Evolutionary conservation across 2,113 vertebrate species (phyloP), one percentile per base, ranked within the genome.

Genomic region (Echinops telfairi): DNA sequence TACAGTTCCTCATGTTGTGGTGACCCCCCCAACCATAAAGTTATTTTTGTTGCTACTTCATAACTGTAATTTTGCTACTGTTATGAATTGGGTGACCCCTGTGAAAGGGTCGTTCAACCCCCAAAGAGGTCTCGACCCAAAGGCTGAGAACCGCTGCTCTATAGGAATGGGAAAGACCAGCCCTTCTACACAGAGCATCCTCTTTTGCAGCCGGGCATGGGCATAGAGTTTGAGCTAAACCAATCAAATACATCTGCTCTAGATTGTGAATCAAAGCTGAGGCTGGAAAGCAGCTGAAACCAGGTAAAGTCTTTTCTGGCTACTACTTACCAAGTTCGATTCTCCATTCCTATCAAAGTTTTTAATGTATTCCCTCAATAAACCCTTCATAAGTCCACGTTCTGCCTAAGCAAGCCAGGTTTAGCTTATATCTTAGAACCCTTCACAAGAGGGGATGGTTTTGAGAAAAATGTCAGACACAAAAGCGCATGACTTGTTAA

Each of bases 371-470:
- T 93, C 77, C 53, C 47, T 33, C 57, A 79, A n/a, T 73, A 66
- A 64, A 43, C 75, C 25, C 76, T 47, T 77, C 43, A 95, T 53
- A 86, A 81, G 75, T 43, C 89, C 19, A 83, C 68, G 40, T 86
- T 84, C 77, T 89, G 33, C 78, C 94, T 93, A 76, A 87, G 29
- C 66, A 73, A 62, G 85, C 73, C 75, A 53, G 64, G 76, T 89
- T 95, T 89, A 23, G n/a, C 86, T 83, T 93, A 79, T 47, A 77
- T 68, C 70, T 93, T 76, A 83, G 91, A 90, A 82, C 82, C 29
- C 36, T 83, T 57, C 86, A 75, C 27, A 62, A 27, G n/a, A 84
- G 17, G 22, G 29, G 62, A 87, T 85, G 40, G 22, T 17, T 88
- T 64, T 73, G 64, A 73, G 57, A 80, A 79, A 53, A 53, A 53